These are phyloP conservation scores for Andrena fulva DNA, from an alignment of 2,888 invertebrate genomes.

Conservation along the genomic window DNA sequence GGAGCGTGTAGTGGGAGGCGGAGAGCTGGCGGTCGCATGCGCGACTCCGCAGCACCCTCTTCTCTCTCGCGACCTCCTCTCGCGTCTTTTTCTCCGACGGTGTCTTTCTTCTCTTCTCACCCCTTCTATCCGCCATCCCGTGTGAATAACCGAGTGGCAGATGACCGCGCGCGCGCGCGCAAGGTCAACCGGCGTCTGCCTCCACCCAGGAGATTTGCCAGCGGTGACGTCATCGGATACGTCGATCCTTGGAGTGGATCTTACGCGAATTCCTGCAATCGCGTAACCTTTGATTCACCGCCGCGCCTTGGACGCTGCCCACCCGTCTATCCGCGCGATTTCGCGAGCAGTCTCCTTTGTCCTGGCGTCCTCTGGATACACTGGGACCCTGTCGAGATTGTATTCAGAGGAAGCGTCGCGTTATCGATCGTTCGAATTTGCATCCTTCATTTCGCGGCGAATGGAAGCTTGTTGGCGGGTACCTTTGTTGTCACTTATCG, in stretches of 20 bases:
- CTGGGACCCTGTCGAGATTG: too few relatives aligned
- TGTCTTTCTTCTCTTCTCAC: slow-evolving; percentile 55
- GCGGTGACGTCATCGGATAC: slow-evolving; percentile 66
- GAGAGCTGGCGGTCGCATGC: slow-evolving; percentile 56
- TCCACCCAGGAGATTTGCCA: slow-evolving; percentile 59
- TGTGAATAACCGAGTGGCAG: slow-evolving; percentile 69
- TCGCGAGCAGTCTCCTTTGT: not conserved
- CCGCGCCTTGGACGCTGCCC: slow-evolving; percentile 9
- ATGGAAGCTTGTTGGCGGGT: not conserved
- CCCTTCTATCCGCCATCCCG: slow-evolving; percentile 57
- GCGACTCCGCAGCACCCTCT: slow-evolving; percentile 52
- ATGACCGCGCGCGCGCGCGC: slow-evolving; percentile 68
- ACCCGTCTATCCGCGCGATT: not conserved
- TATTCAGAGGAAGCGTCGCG: not conserved
- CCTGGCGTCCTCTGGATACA: not conserved
- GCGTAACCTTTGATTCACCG: slow-evolving; percentile 39
- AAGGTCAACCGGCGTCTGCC: slow-evolving; percentile 79
- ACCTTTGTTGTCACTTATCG: not conserved
- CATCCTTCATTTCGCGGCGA: not conserved
- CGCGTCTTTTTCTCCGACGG: slow-evolving; percentile 41
- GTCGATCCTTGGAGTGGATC: slow-evolving; percentile 40
- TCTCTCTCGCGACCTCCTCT: slow-evolving; percentile 32
- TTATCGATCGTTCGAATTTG: slow-evolving; percentile 29
- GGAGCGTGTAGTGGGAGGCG: slow-evolving; percentile 44
- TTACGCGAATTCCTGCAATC: slow-evolving; percentile 50